These are phyloP conservation scores for Enteromius paludinosus DNA, from an alignment of 2,797 vertebrate genomes.

Conservation along the genomic window DNA sequence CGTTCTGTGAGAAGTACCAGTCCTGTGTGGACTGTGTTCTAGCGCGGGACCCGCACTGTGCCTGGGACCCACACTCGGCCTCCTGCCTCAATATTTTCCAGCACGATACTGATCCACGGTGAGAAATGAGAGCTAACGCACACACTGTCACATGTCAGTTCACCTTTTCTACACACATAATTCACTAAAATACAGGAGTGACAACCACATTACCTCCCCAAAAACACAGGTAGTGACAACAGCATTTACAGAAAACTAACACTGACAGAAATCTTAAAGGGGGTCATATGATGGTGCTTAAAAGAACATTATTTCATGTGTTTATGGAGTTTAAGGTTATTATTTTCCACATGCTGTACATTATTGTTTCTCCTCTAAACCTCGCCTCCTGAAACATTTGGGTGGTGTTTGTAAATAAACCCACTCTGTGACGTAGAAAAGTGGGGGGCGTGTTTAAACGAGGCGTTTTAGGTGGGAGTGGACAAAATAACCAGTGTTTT, in stretches of 20 bases:
- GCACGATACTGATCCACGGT: conserved; percentile 73
- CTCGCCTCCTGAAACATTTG: no score
- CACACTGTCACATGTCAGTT: neutral
- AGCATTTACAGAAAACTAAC: neutral
- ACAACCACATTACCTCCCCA: neutral
- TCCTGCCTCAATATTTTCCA: conserved; percentile 81
- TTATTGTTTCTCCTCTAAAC: no score
- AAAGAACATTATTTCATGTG: no score
- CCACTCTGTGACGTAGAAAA: no score
- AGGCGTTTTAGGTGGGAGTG: no score
- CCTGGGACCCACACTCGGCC: conserved; percentile 80
- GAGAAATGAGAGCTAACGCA: conserved; percentile 1
- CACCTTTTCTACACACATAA: neutral
- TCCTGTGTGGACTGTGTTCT: conserved; percentile 89
- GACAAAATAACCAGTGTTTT: neutral
- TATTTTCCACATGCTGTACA: no score
- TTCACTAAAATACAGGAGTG: neutral
- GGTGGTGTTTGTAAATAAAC: no score
- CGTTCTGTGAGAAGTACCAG: conserved; percentile 87
- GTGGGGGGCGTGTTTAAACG: no score
- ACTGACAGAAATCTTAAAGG: no score
- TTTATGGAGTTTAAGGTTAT: no score
- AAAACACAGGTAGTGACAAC: neutral
- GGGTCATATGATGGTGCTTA: neutral
- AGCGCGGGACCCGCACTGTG: conserved; percentile 93